Base-by-base conservation (phyloP, 2,888 invertebrate species). In the Parasteatoda lunata region DNA sequence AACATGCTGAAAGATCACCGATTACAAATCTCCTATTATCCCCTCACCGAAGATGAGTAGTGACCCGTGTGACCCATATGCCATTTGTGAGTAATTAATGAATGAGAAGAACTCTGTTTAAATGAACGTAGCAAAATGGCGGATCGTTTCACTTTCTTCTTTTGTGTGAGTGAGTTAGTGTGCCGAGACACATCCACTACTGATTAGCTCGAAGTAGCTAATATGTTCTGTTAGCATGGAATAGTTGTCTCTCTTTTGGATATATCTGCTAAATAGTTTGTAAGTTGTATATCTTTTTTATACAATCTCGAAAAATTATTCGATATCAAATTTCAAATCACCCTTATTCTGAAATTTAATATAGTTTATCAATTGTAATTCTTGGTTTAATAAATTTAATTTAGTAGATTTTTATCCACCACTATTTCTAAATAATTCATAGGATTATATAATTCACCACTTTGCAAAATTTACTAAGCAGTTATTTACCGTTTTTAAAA, bases 11-110 rank as follows among this genome's bases (percentile, higher is more conserved):
- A 59, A 59, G 11, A 59, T 59, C 59, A 48, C 75, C 15, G 30
- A 69, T 77, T 68, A 69, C 51, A 77, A 77, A 30, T n/a, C 70
- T 59, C 52, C 52, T 9, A 30, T 52, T 15, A 54, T 70, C 7
- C 11, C 48, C 11, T 47, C 47, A 11, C 11, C 59, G 47, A 11
- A 11, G 59, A 54, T 47, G 5, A 47, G 71, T 73, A 84, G 68
- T 84, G 84, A 84, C 78, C 84, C 78, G 84, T 52, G 15, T 84
- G 78, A 84, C 84, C 84, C 59, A 77, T 11, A 84, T 84, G 83
- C 11, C 7, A 52, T 15, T n/a, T 45, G 47, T 49, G 45, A 71
- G 68, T 65, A 77, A 71, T 84, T 77, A 77, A 77, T 84, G 77
- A 84, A 72, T 65, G 52, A 52, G 59, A 47, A 30, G 69, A 66